These are phyloP conservation scores for Trisateles emortualis DNA, from an alignment of 2,888 invertebrate genomes.

Conservation along the genomic window DNA sequence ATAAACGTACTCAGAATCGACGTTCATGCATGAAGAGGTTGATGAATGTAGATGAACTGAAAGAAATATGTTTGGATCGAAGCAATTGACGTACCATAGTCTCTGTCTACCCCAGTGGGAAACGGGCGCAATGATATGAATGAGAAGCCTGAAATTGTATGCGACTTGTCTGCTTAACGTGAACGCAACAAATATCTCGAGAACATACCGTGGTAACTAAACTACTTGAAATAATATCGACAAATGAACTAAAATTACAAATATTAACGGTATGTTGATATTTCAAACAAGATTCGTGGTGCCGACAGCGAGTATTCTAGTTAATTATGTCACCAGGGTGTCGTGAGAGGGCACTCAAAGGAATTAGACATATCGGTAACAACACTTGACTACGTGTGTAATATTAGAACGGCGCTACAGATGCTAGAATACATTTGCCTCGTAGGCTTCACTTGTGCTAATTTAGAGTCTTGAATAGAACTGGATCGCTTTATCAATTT, in stretches of 20 bases:
- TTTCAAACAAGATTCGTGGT: background rate
- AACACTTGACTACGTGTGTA: background rate
- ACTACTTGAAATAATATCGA: background rate
- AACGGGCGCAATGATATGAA: too few species aligned
- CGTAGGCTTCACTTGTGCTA: background rate
- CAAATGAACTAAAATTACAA: background rate
- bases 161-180: too few species aligned
- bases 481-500: background rate
- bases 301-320: background rate
- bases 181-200: too few species aligned
- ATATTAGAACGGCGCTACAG: background rate
- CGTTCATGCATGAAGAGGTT: too few species aligned
- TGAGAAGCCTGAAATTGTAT: too few species aligned
- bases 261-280: background rate
- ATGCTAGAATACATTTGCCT: background rate
- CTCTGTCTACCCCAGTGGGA: too few species aligned
- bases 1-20: too few species aligned
- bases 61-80: too few species aligned
- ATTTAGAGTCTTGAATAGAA: background rate
- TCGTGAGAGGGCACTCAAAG: background rate
- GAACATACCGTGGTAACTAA: too few species aligned
- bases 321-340: background rate
- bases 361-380: background rate
- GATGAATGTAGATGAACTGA: too few species aligned
- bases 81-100: too few species aligned